Conservation (phyloP, 2,888 invertebrate species). For the Erpobdella octoculata region DNA sequence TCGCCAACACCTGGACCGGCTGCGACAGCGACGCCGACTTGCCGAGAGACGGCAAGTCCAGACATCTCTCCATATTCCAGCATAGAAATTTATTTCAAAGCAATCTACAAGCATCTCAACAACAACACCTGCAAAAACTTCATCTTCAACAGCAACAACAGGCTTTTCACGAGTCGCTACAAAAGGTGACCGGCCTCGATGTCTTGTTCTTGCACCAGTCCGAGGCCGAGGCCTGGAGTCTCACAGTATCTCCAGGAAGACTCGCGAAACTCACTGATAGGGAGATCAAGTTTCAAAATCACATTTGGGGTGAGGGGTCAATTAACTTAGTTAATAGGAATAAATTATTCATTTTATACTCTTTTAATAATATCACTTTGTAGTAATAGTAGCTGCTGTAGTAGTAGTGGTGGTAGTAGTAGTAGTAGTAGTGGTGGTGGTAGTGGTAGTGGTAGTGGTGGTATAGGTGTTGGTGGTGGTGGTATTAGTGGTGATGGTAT, state of each 20-base stretch:
- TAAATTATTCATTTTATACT: too few relatives aligned
- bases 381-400: background rate
- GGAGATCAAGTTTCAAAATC: slow-evolving; percentile 87
- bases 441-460: too few relatives aligned
- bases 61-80: background rate
- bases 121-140: slow-evolving; percentile 12
- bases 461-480: too few relatives aligned
- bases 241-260: slow-evolving; percentile 71
- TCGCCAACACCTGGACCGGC: background rate
- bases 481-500: too few relatives aligned
- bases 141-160: slow-evolving; percentile 12
- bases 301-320: slow-evolving; percentile 64
- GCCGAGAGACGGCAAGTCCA: background rate
- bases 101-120: background rate
- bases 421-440: background rate
- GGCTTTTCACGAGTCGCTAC: background rate
- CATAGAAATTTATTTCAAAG: background rate
- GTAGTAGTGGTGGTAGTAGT: slow-evolving; percentile 6
- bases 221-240: slow-evolving; percentile 89
- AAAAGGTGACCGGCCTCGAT: background rate
- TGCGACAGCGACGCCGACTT: background rate
- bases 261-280: slow-evolving; percentile 62
- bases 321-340: background rate
- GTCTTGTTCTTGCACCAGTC: background rate
- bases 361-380: background rate